Conservation (phyloP, 2,888 invertebrate species). For the Thyatira batis region DNA sequence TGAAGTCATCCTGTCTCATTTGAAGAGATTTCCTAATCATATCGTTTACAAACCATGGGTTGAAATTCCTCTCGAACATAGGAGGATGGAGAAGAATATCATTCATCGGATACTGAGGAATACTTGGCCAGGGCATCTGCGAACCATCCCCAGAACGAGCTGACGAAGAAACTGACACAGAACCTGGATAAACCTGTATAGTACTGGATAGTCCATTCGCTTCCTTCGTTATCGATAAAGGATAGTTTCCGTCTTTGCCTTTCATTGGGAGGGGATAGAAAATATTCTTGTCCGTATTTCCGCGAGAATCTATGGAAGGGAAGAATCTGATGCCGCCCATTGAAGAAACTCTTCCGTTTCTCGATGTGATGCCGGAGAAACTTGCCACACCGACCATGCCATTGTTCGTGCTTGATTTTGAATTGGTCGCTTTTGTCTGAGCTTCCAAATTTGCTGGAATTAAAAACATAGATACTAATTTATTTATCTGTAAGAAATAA, state of each 20-base stretch:
- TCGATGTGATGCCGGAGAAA: slow-evolving; percentile 49
- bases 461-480: slow-evolving; percentile 11
- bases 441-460: slow-evolving; percentile 19
- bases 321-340: slow-evolving; percentile 52
- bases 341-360: slow-evolving; percentile 57
- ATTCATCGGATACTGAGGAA: slow-evolving; percentile 28
- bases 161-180: slow-evolving; percentile 51
- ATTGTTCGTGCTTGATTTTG: slow-evolving; percentile 27
- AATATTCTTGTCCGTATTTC: slow-evolving; percentile 6
- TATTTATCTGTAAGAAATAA: no score
- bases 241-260: slow-evolving; percentile 19
- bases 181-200: slow-evolving; percentile 52
- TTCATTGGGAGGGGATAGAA: slow-evolving; percentile 8
- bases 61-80: slow-evolving; percentile 27
- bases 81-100: slow-evolving; percentile 24
- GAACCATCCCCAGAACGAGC: slow-evolving; percentile 37
- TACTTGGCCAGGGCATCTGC: slow-evolving; percentile 23
- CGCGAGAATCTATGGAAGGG: slow-evolving; percentile 31
- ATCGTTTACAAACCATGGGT: slow-evolving; percentile 41
- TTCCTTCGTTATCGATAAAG: slow-evolving; percentile 43
- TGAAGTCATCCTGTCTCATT: slow-evolving; percentile 28
- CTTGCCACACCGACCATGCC: slow-evolving; percentile 51
- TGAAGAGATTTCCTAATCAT: slow-evolving; percentile 36
- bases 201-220: slow-evolving; percentile 49
- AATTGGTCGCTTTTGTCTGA: slow-evolving; percentile 7